phyloP scores from a whole-genome alignment of 2,797 vertebrate species.

The Anableps anableps region DNA sequence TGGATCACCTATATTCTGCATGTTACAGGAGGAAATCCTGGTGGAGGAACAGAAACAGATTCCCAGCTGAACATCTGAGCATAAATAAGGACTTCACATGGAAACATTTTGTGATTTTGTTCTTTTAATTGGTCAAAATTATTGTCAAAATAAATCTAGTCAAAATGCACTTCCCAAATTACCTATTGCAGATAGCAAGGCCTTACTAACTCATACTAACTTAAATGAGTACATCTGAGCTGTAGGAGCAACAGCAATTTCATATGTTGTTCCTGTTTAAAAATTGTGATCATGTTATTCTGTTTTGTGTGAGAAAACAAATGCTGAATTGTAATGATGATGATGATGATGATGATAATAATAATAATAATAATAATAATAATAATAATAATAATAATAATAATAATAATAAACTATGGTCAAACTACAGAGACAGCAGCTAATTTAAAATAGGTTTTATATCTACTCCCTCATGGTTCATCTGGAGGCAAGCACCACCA shows the following conservation, averaged over 20 bases:
- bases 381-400: too few species aligned
- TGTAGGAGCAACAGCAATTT: background rate
- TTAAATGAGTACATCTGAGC: background rate
- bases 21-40: background rate
- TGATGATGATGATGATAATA: too few species aligned
- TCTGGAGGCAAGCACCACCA: background rate
- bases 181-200: background rate
- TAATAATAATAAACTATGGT: background rate
- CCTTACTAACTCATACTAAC: background rate
- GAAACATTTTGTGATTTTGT: background rate
- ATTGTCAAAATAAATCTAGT: too few species aligned
- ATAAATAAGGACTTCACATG: background rate
- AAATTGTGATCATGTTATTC: background rate
- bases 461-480: background rate
- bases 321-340: background rate
- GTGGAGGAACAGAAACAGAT: background rate
- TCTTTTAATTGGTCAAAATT: background rate
- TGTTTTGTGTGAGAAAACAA: background rate
- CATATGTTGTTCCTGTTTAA: background rate
- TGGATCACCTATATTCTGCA: background rate
- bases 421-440: background rate
- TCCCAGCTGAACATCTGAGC: background rate
- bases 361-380: background rate
- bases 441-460: background rate
- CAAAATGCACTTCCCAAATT: background rate